Evolutionary conservation across 1,140 invertebrate genomes (phyloP), one percentile per base, ranked within the genome.

Genomic region (Fragariocoptes setiger): DNA sequence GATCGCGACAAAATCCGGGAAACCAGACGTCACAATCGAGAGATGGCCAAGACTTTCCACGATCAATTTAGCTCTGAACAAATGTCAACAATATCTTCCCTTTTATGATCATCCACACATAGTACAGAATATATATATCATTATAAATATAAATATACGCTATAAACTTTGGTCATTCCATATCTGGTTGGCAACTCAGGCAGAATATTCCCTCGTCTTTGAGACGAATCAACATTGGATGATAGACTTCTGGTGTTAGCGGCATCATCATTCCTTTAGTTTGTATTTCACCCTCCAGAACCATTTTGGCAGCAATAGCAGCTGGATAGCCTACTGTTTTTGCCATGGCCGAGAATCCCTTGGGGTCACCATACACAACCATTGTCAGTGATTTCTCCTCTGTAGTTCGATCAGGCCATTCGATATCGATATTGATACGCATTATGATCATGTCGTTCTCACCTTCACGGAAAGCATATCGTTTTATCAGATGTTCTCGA

Each of bases 271-370:
- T 72, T n/a, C 86, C 88, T 48, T 74, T 70, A 47, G 74, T 69
- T 60, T 94, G 85, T 51, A 95, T 92, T 61, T 94, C 88, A 79
- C 77, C 85, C 59, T 90, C 79, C 3, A 95, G 61, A 20, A 97
- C 68, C 90, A 99, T 97, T 59, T 90, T 85, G 0, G 79, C 70
- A 3, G 86, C 80, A 50, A 99, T 94, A 4, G 80, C 90, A 3
- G 79, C 71, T 0, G 90, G 88, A 51, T 86, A 74, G 3, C 90
- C 88, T 4, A 99, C 92, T 15, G 83, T 90, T 51, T 78, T 72
- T 1, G 88, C 80, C 92, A 99, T 97, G 3, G 90, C 92, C 0
- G 85, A 90, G 53, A 79, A 77, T 14, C 77, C 74, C 44, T 66
- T 61, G 4, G 60, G 53, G 39, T 88, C 74, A 0, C 90, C 90